Percentiles rank a stretch among this genome's conserved stretches.
phyloP scores from a whole-genome alignment of 2,888 invertebrate species.

The Physocephala rufipes region DNA sequence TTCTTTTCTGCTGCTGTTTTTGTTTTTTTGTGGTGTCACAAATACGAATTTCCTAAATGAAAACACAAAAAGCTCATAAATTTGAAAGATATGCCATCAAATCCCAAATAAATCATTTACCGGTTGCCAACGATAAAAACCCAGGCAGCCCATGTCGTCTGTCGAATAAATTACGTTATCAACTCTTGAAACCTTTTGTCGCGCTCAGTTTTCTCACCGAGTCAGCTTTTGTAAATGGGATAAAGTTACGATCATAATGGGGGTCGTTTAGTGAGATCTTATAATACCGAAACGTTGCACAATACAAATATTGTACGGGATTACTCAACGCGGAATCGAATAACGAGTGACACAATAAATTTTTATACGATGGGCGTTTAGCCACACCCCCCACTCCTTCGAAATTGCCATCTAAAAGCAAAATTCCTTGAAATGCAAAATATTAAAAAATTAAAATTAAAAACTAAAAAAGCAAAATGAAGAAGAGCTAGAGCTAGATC shows the following conservation, averaged over 20 bases:
- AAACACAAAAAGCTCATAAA: conserved; percentile 34
- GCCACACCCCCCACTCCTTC: too few species aligned
- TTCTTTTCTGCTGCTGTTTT: background rate
- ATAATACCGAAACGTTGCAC: too few species aligned
- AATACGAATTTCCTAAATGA: conserved; percentile 15
- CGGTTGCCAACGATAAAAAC: conserved; percentile 3
- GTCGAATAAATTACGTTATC: conserved; percentile 42
- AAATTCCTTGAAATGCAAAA: too few species aligned
- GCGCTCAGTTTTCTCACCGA: background rate
- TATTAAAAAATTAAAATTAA: too few species aligned
- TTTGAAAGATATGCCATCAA: conserved; percentile 34
- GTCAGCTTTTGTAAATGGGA: background rate
- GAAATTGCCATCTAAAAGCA: too few species aligned
- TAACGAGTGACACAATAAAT: too few species aligned
- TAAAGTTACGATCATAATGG: background rate
- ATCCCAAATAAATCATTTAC: conserved; percentile 36
- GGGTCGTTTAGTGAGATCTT: too few species aligned
- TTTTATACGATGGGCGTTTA: too few species aligned
- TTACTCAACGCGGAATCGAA: too few species aligned
- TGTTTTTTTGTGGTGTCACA: background rate
- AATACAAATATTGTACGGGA: too few species aligned
- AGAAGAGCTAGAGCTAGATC: too few species aligned
- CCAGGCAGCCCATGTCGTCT: conserved; percentile 37
- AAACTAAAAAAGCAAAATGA: too few species aligned
- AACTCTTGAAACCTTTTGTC: conserved; percentile 2